phyloP scores from a whole-genome alignment of 2,797 vertebrate species.

The Falco columbarius region DNA sequence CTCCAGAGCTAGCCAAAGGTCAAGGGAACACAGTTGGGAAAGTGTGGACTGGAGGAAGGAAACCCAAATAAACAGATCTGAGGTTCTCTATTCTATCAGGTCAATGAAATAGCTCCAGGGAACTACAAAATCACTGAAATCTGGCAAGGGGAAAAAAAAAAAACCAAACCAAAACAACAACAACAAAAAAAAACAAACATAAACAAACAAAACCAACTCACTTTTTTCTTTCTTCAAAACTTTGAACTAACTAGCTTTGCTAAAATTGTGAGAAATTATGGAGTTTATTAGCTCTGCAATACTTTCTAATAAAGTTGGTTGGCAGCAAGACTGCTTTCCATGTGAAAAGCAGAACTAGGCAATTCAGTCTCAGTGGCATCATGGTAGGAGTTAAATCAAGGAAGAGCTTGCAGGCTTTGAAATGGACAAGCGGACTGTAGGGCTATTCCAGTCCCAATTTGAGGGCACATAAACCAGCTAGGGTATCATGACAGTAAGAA shows the following conservation, averaged over 20 bases:
- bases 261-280: not conserved
- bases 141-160: not conserved
- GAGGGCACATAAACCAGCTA: not conserved
- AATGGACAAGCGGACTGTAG: not conserved
- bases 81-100: not conserved
- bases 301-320: not conserved
- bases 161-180: too few relatives aligned
- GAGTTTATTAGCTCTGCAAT: not conserved
- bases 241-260: not conserved
- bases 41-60: not conserved
- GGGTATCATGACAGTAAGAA: not conserved
- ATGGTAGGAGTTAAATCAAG: not conserved
- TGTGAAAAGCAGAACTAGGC: not conserved
- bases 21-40: not conserved
- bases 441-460: not conserved
- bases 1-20: not conserved
- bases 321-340: not conserved
- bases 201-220: too few relatives aligned
- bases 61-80: not conserved
- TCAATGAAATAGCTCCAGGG: not conserved
- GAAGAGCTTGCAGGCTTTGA: not conserved
- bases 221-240: not conserved
- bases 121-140: not conserved
- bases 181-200: too few relatives aligned
- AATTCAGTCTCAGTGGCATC: not conserved